Percentiles rank a stretch among this genome's conserved stretches.
Conservation (phyloP, 2,113 vertebrate species). For the Empidonax traillii region DNA sequence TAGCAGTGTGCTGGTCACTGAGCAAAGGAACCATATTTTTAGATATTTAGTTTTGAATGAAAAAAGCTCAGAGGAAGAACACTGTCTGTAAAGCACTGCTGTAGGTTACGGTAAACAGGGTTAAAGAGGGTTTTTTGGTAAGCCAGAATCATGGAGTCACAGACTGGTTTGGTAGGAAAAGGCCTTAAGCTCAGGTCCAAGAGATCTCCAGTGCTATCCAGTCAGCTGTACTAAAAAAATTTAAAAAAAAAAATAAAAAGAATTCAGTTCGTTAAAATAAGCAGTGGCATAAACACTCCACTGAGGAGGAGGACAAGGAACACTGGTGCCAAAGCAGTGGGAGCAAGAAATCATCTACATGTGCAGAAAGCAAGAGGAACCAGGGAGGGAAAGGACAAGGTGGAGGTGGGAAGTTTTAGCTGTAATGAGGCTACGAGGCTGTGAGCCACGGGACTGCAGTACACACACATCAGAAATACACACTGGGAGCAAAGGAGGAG, state of each 20-base stretch:
- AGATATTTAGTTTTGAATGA: neutral
- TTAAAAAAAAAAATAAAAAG: neutral
- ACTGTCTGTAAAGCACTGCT: neutral
- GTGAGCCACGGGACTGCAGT: neutral
- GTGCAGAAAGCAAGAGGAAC: neutral
- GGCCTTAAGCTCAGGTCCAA: neutral
- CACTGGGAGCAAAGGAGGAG: neutral
- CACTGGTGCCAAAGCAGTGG: neutral
- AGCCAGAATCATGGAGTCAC: neutral
- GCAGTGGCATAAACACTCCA: neutral
- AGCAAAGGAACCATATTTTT: neutral
- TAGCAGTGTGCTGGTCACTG: neutral
- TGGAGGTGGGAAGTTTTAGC: neutral
- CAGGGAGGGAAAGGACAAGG: neutral
- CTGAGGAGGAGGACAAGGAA: neutral
- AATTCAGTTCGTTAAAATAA: neutral
- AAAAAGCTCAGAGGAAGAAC: neutral
- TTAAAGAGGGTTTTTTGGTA: neutral
- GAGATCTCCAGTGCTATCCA: neutral
- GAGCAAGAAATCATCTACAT: rapidly evolving
- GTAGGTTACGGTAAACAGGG: neutral
- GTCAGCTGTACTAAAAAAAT: neutral
- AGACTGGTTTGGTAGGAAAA: neutral
- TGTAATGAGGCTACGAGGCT: neutral
- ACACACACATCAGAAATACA: neutral